Base-by-base conservation (phyloP, 1,140 invertebrate genomes). In the Drosophila pandora region DNA sequence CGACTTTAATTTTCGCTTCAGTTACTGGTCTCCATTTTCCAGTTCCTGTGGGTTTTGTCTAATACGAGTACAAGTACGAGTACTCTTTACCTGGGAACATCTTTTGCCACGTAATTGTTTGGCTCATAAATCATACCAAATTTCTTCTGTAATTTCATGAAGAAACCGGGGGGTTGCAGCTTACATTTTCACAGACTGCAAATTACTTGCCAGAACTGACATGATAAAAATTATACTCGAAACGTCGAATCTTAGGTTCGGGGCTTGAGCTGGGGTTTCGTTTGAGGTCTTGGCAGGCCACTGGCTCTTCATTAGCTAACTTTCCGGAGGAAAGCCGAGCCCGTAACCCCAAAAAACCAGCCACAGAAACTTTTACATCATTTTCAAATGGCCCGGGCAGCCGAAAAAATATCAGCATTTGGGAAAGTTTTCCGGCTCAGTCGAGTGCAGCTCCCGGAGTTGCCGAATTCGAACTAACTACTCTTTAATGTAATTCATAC, bases 401-500 rank as follows among this genome's bases (percentile, higher is more conserved):
- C 45, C 13, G 43, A 34, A 61, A 49, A 75, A 37, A 43, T 17
- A 21, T 21, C 13, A 64, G 57, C 50, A 68, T 77, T 73, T 81
- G 34, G 53, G 67, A 74, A 73, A 87, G 63, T 74, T 81, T 32
- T 52, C 12, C 13, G 12, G 41, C 12, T 28, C 17, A 55, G 59
- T 22, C 10, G 50, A 59, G 28, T 59, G 67, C 75, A 60, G 53
- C 34, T 25, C 37, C 34, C 56, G 8, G 50, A 48, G 53, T 59
- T 76, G 55, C 53, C 57, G 76, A 75, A 67, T 75, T 59, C 70
- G 59, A 82, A 88, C 83, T 82, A 87, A 88, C 82, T 87, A 88
- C 83, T 82, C 79, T 87, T 88, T 88, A 88, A 87, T 87, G 82
- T 82, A 88, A 87, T 87, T 88, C 82, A 88, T 83, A 82, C 78